Base-by-base conservation (phyloP, 2,113 vertebrate genomes). In the Columba janthina region DNA sequence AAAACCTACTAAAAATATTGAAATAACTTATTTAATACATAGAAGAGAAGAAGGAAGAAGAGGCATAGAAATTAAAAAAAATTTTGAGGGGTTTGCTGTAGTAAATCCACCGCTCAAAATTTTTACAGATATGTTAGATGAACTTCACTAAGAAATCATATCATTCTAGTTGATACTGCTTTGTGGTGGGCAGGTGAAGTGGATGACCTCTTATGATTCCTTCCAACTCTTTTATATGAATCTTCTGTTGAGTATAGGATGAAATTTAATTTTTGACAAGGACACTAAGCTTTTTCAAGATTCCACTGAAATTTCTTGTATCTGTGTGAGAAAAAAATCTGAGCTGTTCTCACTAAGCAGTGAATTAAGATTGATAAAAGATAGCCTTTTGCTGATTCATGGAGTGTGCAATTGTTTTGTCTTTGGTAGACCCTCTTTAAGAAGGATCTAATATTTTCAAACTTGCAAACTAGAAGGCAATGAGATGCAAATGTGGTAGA, bases 1-100 rank as follows among this genome's bases (percentile, higher is more conserved):
- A 40, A 78, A 87, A 57, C 0, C 10, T 34, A 34, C 5, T 2
- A 32, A 83, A 76, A 90, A 57, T 51, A 38, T 31, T 44, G 16
- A 67, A 87, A 56, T 44, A 87, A 31, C 11, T 53, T 74, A 57
- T 38, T 64, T 26, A 50, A 72, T 29, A 56, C 15, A 14, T 24
- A 22, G 38, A 88, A 71, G n/a, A 71, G 10, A 56, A 69, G 48
- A 70, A 58, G 14, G 31, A 21, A 12, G 31, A 56, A 81, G 21
- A 36, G 12, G 46, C 18, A 20, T 6, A 70, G 8, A 75, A 80
- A 70, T 54, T 18, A 60, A 28, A 10, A 22, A 62, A 57, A 15
- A 51, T 3, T 15, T 7, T 4, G 5, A 2, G 8, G 4, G 6
- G 3, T 3, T 8, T 7, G 7, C 22, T 58, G 9, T 20, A 46